A percentile compares a stretch with the other conserved stretches of the same genome.
Conservation (phyloP, 2,888 invertebrate species). For the Conistra vaccinii region DNA sequence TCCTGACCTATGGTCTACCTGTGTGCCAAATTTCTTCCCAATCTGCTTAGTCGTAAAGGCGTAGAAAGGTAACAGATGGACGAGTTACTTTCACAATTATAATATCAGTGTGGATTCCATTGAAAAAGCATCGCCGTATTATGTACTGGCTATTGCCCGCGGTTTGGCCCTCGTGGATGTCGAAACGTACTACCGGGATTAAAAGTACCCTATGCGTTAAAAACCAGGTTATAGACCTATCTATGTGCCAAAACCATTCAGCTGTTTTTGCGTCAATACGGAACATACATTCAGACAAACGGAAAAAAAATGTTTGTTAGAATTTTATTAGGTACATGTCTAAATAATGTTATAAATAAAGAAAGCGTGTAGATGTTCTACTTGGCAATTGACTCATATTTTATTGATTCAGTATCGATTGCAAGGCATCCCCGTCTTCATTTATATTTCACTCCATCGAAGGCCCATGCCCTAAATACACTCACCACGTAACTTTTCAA, state of each 20-base stretch:
- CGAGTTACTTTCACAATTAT: background rate
- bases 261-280: too few species aligned
- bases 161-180: too few species aligned
- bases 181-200: too few species aligned
- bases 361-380: background rate
- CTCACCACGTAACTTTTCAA: background rate
- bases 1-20: background rate
- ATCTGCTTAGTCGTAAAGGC: background rate
- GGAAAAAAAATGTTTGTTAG: too few species aligned
- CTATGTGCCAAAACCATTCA: too few species aligned
- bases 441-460: conserved; percentile 15
- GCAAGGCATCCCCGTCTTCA: background rate
- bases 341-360: background rate
- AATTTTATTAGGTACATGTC: too few species aligned
- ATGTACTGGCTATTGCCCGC: too few species aligned
- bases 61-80: background rate
- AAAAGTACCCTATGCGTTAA: too few species aligned
- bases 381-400: conserved; percentile 1
- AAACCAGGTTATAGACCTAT: too few species aligned
- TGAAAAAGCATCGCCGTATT: too few species aligned
- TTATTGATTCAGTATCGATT: conserved; percentile 28
- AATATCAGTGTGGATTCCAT: background rate
- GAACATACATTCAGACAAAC: too few species aligned
- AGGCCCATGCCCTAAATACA: background rate
- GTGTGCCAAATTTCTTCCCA: background rate